A percentile compares a stretch with the other conserved stretches of the same genome.
Evolutionary conservation across 2,888 invertebrate genomes (phyloP).

Genomic region (Sturmia bella): DNA sequence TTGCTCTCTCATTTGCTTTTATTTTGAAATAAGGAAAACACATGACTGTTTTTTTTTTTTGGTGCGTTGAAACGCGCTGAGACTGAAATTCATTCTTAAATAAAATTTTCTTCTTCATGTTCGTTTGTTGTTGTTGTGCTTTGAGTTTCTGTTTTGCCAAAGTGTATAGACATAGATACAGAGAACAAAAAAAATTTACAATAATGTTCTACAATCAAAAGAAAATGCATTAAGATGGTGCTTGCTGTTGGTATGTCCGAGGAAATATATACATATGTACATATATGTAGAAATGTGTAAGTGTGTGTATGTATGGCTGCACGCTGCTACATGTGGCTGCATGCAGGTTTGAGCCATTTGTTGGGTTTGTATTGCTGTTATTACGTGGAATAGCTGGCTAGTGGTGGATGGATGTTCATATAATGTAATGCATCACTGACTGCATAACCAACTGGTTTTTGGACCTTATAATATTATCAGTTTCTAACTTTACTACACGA

Average conservation of each 20-base stretch:
- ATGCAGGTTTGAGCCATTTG: background rate
- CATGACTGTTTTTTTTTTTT: background rate
- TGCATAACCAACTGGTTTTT: constrained; percentile 65
- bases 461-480: constrained; percentile 39
- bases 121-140: constrained; percentile 42
- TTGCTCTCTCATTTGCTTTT: too few species aligned
- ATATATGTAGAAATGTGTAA: background rate
- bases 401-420: constrained; percentile 31
- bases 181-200: constrained; percentile 24
- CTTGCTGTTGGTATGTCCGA: constrained; percentile 40
- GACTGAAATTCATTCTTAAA: constrained; percentile 66
- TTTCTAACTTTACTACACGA: constrained; percentile 31
- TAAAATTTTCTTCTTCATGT: constrained; percentile 26
- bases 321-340: too few species aligned
- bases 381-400: background rate
- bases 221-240: constrained; percentile 27
- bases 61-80: constrained; percentile 50
- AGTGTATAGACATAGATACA: background rate
- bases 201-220: constrained; percentile 57
- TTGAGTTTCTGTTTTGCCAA: constrained; percentile 7
- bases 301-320: background rate
- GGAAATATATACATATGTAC: background rate
- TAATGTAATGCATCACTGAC: constrained; percentile 63
- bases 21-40: background rate
- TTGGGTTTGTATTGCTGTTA: background rate